Percentiles rank a stretch among this genome's conserved stretches.
Evolutionary conservation across 2,113 vertebrate genomes (phyloP).

Genomic region (Casuarius casuarius): DNA sequence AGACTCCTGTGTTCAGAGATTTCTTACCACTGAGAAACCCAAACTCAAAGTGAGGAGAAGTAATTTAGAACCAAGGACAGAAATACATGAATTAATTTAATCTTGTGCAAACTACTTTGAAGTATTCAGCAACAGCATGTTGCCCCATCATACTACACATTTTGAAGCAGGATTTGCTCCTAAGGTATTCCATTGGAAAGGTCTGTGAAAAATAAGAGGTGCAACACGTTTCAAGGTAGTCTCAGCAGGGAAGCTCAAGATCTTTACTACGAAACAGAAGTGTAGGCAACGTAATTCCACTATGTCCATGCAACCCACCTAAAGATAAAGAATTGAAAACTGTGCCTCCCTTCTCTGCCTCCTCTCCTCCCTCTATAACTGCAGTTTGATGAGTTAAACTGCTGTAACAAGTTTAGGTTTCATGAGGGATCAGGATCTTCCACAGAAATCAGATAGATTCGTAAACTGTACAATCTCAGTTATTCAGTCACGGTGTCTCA

Average conservation of each 20-base stretch:
- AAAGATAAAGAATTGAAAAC: neutral
- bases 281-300: neutral
- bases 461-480: neutral
- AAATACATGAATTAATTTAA: neutral
- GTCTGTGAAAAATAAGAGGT: neutral
- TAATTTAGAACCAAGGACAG: neutral
- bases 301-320: neutral
- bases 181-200: neutral
- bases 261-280: neutral
- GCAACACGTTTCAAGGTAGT: neutral
- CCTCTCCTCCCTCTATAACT: neutral
- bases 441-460: neutral
- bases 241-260: neutral
- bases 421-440: neutral
- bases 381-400: neutral
- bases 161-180: neutral
- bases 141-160: neutral
- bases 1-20: constrained; percentile 17
- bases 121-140: accelerated
- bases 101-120: neutral
- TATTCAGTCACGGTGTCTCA: neutral
- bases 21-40: neutral
- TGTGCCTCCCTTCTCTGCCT: neutral
- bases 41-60: neutral
- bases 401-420: neutral